These are phyloP conservation scores for Globodera rostochiensis DNA, from an alignment of 1,140 invertebrate genomes.

Conservation along the genomic window DNA sequence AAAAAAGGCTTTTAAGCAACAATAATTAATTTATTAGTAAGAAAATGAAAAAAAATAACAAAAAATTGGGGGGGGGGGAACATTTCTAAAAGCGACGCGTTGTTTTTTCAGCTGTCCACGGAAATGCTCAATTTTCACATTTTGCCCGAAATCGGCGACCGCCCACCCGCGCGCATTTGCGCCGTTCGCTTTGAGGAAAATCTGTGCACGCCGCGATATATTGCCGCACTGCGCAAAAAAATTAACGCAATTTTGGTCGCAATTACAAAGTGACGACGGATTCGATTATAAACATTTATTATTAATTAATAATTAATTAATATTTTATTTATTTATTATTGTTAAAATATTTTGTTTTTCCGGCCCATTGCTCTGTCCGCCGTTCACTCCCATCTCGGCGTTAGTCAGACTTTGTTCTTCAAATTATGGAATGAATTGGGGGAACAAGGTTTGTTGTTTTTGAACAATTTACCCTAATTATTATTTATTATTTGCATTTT, in stretches of 20 bases:
- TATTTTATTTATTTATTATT: not conserved
- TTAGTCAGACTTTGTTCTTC: constrained; percentile 46
- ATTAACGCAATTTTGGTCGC: constrained; percentile 41
- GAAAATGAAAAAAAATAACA: no score
- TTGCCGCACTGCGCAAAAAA: constrained; percentile 36
- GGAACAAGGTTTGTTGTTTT: constrained; percentile 26
- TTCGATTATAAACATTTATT: not conserved
- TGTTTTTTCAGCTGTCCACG: constrained; percentile 34
- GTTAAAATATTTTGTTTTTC: constrained; percentile 11
- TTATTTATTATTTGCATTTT: not conserved
- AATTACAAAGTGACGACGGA: constrained; percentile 38
- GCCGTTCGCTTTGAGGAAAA: constrained; percentile 48
- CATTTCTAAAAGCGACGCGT: not conserved
- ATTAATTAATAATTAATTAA: constrained; percentile 26
- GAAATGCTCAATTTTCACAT: constrained; percentile 51
- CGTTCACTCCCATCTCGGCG: constrained; percentile 31
- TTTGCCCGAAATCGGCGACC: constrained; percentile 42
- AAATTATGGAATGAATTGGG: constrained; percentile 45
- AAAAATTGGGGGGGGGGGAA: no score
- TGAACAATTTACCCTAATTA: not conserved
- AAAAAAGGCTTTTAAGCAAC: no score
- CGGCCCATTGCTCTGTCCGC: constrained; percentile 34
- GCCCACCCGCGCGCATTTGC: constrained; percentile 15
- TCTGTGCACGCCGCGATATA: constrained; percentile 44
- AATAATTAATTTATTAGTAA: no score